These are phyloP conservation scores for Oceanites oceanicus DNA, from an alignment of 2,113 vertebrate species.

Conservation along the genomic window DNA sequence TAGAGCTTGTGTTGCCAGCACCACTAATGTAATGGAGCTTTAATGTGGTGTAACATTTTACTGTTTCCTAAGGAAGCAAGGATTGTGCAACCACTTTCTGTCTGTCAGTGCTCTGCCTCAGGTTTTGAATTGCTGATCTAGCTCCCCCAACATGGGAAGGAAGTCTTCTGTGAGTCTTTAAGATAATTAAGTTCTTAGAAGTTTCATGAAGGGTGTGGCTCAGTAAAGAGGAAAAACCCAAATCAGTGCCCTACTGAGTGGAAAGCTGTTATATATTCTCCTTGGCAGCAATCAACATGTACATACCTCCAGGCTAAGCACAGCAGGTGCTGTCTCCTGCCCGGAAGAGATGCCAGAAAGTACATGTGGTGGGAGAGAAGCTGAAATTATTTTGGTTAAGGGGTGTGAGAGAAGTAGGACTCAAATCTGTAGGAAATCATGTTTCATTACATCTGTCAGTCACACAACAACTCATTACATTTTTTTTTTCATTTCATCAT, in stretches of 20 bases:
- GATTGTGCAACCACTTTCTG: not conserved
- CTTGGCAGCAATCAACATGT: not conserved
- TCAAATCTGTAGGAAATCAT: not conserved
- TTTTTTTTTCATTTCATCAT: not conserved
- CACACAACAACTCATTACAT: not conserved
- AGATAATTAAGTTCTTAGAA: not conserved
- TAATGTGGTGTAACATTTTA: not conserved
- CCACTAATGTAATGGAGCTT: not conserved
- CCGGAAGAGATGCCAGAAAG: not conserved
- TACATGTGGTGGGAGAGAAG: not conserved
- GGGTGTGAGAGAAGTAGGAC: not conserved
- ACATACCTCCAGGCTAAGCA: not conserved
- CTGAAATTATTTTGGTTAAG: not conserved
- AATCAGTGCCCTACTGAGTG: not conserved
- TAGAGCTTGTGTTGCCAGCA: not conserved
- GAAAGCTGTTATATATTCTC: not conserved
- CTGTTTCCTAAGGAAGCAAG: not conserved
- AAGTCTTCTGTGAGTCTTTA: not conserved
- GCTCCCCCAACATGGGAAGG: rapidly evolving
- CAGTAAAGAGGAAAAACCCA: not conserved
- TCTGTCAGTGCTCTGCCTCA: not conserved
- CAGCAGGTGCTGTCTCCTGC: not conserved
- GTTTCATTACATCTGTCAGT: not conserved
- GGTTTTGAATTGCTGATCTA: not conserved
- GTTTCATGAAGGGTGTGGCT: rapidly evolving